A percentile compares a stretch with the other conserved stretches of the same genome.
phyloP scores from a whole-genome alignment of 2,113 vertebrate species.

The Sapajus apella region DNA sequence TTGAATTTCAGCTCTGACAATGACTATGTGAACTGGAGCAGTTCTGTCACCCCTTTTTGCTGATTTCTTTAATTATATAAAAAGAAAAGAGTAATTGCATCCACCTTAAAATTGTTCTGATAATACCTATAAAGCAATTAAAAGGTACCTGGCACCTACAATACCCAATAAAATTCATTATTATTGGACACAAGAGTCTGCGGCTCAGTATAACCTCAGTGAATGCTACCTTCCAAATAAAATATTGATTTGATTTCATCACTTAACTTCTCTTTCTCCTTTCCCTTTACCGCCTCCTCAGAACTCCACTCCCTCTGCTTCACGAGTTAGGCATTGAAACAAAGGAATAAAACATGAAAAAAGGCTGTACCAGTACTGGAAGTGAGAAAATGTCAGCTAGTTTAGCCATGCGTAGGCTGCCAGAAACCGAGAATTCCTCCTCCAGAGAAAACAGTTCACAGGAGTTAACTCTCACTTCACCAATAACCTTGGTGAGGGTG shows the following conservation, averaged over 20 bases:
- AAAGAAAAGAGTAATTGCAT: neutral
- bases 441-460: neutral
- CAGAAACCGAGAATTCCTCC: neutral
- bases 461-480: neutral
- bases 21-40: neutral
- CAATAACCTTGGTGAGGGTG: neutral
- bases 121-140: neutral
- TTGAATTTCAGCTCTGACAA: neutral
- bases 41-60: neutral
- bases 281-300: neutral
- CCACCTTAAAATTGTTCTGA: neutral
- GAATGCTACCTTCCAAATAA: neutral
- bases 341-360: neutral
- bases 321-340: neutral
- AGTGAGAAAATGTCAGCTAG: neutral
- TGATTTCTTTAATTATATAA: neutral
- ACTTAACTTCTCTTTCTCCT: neutral
- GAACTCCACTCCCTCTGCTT: neutral
- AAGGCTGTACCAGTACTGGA: neutral
- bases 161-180: neutral
- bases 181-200: neutral
- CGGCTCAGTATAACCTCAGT: neutral
- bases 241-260: neutral
- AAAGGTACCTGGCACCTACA: neutral
- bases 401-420: neutral